phyloP scores from a whole-genome alignment of 2,797 vertebrate genomes.

The Microctenopoma stevenorrisi region DNA sequence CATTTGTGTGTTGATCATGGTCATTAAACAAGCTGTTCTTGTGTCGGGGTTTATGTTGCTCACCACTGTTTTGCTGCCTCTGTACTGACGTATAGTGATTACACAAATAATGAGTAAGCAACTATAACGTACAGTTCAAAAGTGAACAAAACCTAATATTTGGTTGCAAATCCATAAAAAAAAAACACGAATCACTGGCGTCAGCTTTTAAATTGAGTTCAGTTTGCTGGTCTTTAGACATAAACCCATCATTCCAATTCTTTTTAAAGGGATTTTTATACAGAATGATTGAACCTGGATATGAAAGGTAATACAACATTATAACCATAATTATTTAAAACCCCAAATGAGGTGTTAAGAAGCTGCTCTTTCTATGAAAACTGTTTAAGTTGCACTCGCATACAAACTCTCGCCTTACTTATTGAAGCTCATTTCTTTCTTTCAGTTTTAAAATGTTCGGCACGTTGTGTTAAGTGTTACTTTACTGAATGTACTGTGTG shows the following conservation, averaged over 20 bases:
- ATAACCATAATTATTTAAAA: not conserved
- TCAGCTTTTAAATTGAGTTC: no score
- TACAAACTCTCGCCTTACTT: conserved; percentile 36
- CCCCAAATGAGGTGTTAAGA: conserved; percentile 4
- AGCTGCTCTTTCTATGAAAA: conserved; percentile 43
- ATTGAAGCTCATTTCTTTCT: conserved; percentile 25
- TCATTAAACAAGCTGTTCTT: not conserved
- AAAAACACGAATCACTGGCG: no score
- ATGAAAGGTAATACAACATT: not conserved
- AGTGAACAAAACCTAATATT: no score
- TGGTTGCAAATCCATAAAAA: no score
- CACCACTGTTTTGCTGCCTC: not conserved
- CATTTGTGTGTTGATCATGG: conserved; percentile 32
- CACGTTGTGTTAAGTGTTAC: conserved; percentile 47
- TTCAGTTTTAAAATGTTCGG: conserved; percentile 34
- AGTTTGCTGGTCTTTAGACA: no score
- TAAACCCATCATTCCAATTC: no score
- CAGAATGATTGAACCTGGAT: not conserved
- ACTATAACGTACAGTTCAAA: no score
- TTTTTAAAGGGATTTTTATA: not conserved
- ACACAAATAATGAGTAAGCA: no score
- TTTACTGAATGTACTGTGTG: conserved; percentile 54
- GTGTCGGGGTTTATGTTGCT: not conserved
- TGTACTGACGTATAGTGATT: not conserved
- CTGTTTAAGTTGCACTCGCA: conserved; percentile 18